phyloP scores from a whole-genome alignment of 2,888 invertebrate species.

The Acanthococcus lagerstroemiae region DNA sequence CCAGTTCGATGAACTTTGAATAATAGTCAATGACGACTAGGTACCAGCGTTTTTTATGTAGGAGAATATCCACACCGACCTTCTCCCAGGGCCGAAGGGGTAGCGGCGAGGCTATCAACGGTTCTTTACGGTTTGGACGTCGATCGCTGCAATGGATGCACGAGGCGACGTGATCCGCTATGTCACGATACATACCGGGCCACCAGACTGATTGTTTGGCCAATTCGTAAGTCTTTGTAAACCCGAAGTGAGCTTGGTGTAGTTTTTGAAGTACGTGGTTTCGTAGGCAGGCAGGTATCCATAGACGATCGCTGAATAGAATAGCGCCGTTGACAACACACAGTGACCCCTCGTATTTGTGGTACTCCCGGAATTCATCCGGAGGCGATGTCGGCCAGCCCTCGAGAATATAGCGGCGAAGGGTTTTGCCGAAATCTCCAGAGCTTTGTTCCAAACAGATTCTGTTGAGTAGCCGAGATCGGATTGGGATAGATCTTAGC shows the following conservation, averaged over 20 bases:
- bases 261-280: constrained; percentile 12
- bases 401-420: not conserved
- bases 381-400: too few relatives aligned
- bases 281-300: constrained; percentile 1
- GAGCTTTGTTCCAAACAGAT: not conserved
- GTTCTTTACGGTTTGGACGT: not conserved
- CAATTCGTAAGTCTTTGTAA: constrained; percentile 7
- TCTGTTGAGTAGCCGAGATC: not conserved
- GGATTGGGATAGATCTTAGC: not conserved
- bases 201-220: constrained; percentile 11
- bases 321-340: not conserved
- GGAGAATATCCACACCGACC: constrained; percentile 7
- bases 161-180: not conserved
- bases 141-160: not conserved
- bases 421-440: not conserved
- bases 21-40: too few relatives aligned
- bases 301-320: constrained; percentile 1
- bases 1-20: too few relatives aligned
- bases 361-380: not conserved
- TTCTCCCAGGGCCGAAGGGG: not conserved
- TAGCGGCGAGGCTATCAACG: not conserved
- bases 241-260: constrained; percentile 10
- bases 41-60: not conserved
- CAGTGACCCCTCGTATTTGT: not conserved
- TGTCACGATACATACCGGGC: constrained; percentile 6